phyloP scores from a whole-genome alignment of 1,140 invertebrate species.

The Nomia melanderi region DNA sequence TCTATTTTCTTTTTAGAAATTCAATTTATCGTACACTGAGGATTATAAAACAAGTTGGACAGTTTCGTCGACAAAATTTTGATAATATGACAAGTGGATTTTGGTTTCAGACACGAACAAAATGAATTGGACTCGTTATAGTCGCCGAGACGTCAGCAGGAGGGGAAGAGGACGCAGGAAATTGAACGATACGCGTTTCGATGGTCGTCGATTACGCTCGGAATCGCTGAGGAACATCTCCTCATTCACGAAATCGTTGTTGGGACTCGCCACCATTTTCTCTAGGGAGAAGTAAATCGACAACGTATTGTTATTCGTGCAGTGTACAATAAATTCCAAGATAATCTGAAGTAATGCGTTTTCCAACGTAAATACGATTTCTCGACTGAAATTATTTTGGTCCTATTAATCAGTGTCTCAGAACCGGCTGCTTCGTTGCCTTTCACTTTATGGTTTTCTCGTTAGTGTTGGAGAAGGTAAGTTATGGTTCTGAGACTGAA shows the following conservation, averaged over 20 bases:
- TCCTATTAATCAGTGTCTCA: not conserved
- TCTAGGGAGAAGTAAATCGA: not conserved
- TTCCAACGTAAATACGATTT: not conserved
- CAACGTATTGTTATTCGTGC: not conserved
- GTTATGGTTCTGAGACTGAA: not conserved
- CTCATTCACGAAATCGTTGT: slow-evolving; percentile 49
- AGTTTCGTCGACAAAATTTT: no score
- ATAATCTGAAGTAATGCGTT: not conserved
- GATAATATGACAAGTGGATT: not conserved
- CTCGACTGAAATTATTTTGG: not conserved
- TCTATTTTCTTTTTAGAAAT: no score
- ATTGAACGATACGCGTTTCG: not conserved
- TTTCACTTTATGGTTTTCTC: not conserved
- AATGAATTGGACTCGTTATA: slow-evolving; percentile 7
- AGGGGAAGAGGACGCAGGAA: slow-evolving; percentile 1
- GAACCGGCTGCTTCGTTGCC: not conserved
- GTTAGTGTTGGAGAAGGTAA: not conserved
- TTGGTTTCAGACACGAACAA: slow-evolving; percentile 6
- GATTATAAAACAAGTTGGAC: no score
- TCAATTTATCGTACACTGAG: no score
- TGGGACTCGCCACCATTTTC: slow-evolving; percentile 40
- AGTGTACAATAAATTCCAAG: not conserved
- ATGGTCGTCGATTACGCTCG: not conserved
- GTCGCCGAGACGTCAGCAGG: slow-evolving; percentile 21
- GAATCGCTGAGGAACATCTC: slow-evolving; percentile 30